Conservation (phyloP, 92 coral and sea anemone species). For the Plumapathes pennacea region DNA sequence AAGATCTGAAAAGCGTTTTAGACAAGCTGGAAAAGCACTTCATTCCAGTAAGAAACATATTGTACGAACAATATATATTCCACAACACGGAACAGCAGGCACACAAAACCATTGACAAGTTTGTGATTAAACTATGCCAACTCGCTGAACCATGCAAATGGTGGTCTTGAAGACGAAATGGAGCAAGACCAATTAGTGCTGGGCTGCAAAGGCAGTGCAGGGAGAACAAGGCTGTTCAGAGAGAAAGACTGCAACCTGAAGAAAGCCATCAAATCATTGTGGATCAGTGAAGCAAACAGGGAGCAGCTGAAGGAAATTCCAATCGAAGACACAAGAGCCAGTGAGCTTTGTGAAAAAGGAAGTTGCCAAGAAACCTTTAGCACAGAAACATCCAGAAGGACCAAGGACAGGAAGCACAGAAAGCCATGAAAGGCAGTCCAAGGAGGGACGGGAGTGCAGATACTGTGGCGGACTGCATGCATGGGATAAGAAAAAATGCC, state of each 20-base stretch:
- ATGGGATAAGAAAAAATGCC: constrained; percentile 3
- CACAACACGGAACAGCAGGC: constrained; percentile 23
- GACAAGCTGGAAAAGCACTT: constrained; percentile 4
- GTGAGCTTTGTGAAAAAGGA: constrained; percentile 21
- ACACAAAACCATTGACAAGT: constrained; percentile 28
- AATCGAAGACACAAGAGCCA: constrained; percentile 20
- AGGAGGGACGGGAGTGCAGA: constrained; percentile 12
- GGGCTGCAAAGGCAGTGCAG: constrained; percentile 21
- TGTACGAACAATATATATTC: constrained; percentile 4
- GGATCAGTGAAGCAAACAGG: constrained; percentile 12
- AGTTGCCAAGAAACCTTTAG: constrained; percentile 9
- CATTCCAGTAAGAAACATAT: constrained; percentile 8
- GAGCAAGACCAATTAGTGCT: constrained; percentile 2
- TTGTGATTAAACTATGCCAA: constrained; percentile 15
- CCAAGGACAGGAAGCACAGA: not conserved
- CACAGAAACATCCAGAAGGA: constrained; percentile 4
- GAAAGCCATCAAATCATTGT: constrained; percentile 9
- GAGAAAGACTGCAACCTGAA: constrained; percentile 21
- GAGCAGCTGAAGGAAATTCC: constrained; percentile 18
- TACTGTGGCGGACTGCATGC: constrained; percentile 10
- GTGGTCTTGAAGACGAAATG: constrained; percentile 20
- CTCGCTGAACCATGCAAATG: constrained; percentile 27
- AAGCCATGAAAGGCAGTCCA: not conserved
- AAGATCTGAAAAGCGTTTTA: not conserved
- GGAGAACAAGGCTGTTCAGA: constrained; percentile 23